Evolutionary conservation across 2,113 vertebrate species (phyloP).

Genomic region (Paratilapia polleni): DNA sequence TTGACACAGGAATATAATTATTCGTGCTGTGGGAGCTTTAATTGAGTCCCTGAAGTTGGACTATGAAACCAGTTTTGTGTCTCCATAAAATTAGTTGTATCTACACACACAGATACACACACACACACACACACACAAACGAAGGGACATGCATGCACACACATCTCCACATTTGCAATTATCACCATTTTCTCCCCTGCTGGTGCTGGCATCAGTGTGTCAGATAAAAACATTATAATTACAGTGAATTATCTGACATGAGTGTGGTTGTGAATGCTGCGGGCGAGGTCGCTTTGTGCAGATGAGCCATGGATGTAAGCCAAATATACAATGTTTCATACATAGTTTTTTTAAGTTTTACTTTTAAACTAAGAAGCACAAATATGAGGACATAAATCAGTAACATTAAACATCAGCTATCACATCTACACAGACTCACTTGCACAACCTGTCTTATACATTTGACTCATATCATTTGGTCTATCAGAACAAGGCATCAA

Average conservation of each 20-base stretch:
- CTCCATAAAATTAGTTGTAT: not conserved
- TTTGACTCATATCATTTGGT: not conserved
- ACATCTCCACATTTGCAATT: slow-evolving; percentile 21
- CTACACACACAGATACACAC: not conserved
- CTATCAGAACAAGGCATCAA: not conserved
- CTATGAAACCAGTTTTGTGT: not conserved
- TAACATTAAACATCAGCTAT: not conserved
- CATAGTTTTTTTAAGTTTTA: not conserved
- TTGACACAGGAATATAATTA: not conserved
- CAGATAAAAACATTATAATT: slow-evolving; percentile 42
- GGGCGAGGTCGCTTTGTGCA: not conserved
- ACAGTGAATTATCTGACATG: slow-evolving; percentile 8
- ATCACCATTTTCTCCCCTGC: slow-evolving; percentile 3
- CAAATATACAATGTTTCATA: not conserved
- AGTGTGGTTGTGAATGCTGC: not conserved
- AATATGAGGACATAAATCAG: not conserved
- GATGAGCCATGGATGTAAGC: not conserved
- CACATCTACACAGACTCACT: not conserved
- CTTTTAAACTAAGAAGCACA: not conserved
- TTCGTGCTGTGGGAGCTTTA: not conserved
- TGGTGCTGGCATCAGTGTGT: not conserved
- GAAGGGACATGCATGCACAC: not conserved
- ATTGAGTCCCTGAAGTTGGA: not conserved
- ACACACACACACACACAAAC: not conserved
- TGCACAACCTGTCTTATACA: not conserved